These are phyloP conservation scores for Drosophila ironensis DNA, from an alignment of 1,140 invertebrate species.

Conservation along the genomic window DNA sequence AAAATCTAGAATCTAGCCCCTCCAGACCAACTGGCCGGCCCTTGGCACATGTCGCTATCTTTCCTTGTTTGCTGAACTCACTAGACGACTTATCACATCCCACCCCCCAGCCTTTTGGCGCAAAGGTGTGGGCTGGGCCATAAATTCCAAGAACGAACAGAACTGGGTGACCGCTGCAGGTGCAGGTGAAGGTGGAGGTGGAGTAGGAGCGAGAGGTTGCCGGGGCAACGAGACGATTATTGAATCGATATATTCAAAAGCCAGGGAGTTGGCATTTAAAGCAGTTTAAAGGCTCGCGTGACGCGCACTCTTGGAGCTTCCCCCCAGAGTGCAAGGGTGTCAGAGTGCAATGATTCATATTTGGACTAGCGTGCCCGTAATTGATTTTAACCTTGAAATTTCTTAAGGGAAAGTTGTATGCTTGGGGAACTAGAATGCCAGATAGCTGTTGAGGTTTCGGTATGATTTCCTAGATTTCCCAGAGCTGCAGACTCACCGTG, in stretches of 20 bases:
- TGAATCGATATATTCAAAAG: conserved; percentile 63
- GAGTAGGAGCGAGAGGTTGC: conserved; percentile 13
- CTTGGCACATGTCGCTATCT: conserved; percentile 38
- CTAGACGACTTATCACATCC: conserved; percentile 41
- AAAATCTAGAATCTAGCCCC: neutral
- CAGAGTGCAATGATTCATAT: conserved; percentile 12
- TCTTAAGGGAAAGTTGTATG: too few species aligned
- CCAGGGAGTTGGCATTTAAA: conserved; percentile 41
- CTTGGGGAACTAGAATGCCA: too few species aligned
- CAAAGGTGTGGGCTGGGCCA: conserved; percentile 24
- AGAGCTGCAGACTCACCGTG: conserved; percentile 86
- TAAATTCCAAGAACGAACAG: conserved; percentile 28
- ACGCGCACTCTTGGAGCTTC: conserved; percentile 26
- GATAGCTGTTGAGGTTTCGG: too few species aligned
- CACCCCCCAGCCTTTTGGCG: conserved; percentile 1
- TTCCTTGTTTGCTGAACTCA: conserved; percentile 42
- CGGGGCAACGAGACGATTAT: conserved; percentile 45
- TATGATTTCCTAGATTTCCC: too few species aligned
- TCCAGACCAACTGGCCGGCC: conserved; percentile 12
- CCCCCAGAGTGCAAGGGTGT: too few species aligned
- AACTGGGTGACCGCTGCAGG: neutral
- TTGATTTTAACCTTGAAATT: too few species aligned
- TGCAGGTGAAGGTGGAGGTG: neutral
- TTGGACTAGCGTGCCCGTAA: neutral
- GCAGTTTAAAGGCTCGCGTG: conserved; percentile 15